phyloP scores from a whole-genome alignment of 92 coral and sea anemone species.

The Isaurus tuberculatus region DNA sequence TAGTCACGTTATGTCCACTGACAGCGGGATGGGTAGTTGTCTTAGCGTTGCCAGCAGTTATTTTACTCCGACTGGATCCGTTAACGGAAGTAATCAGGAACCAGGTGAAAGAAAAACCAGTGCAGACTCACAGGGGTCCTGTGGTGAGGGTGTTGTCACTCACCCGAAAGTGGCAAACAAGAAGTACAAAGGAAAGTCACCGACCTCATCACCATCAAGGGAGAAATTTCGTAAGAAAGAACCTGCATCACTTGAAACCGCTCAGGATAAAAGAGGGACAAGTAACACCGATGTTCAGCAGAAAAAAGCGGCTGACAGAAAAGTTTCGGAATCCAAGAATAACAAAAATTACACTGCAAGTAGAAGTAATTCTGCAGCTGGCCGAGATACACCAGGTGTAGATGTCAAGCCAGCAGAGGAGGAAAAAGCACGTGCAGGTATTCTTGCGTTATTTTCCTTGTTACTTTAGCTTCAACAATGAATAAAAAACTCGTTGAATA shows the following conservation, averaged over 20 bases:
- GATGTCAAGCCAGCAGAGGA: neutral
- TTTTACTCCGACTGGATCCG: slow-evolving; percentile 60
- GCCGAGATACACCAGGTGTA: neutral
- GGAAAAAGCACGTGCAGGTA: slow-evolving; percentile 15
- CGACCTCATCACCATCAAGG: slow-evolving; percentile 32
- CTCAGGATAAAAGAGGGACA: neutral
- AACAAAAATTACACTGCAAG: neutral
- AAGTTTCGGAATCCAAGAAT: neutral
- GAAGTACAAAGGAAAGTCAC: slow-evolving; percentile 33
- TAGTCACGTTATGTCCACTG: slow-evolving; percentile 85
- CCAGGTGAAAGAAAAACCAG: slow-evolving; percentile 19
- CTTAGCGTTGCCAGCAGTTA: slow-evolving; percentile 75
- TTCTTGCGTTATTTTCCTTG: neutral
- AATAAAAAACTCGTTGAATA: no score
- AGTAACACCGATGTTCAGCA: neutral
- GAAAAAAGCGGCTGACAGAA: neutral
- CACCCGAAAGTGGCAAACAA: slow-evolving; percentile 33
- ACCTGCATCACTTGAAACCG: neutral
- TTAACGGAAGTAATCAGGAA: neutral
- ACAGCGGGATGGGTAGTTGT: slow-evolving; percentile 88
- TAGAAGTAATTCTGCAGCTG: neutral
- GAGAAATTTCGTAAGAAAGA: slow-evolving; percentile 33
- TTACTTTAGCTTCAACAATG: no score
- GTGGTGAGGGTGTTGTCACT: slow-evolving; percentile 23
- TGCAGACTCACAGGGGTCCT: slow-evolving; percentile 39